Base-by-base conservation (phyloP, 92 coral and sea anemone genomes). In the Parazoanthus swiftii region DNA sequence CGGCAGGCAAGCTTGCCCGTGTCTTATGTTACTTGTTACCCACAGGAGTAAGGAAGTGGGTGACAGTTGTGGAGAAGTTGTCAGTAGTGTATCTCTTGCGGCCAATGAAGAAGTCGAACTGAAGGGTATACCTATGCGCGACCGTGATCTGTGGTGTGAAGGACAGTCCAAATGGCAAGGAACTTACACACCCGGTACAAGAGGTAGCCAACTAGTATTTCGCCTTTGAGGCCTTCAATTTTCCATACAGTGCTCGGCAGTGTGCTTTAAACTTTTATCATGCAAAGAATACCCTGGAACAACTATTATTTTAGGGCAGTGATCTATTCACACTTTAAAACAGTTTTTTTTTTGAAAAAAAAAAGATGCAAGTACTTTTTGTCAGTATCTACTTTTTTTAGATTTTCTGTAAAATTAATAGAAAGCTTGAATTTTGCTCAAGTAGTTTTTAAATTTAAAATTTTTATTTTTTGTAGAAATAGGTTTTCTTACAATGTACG, bases 91-190 rank as follows among this genome's bases (percentile, higher is more conserved):
- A 13, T 25, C 48, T 33, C 44, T 5, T 46, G 66, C 0, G 44
- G 65, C 78, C 16, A 71, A 11, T 26, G 87, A 29, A 15, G 79
- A 26, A 11, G 10, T 14, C 38, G 35, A 66, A 23, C 43, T 77
- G 70, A 70, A 6, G 26, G 87, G 29, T 9, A 21, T 70, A 38
- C 77, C 76, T 6, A 77, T 82, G 76, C 76, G 36, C 10, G 76
- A 82, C 54, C 58, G 20, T 26, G 77, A 33, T 33, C 67, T 72
- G 26, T 44, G 87, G 87, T 70, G 77, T 50, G 87, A 84, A 50
- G 74, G 68, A 71, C 14, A 68, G 79, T 71, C 79, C 15, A 26
- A 29, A 42, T 68, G 79, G 6, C 77, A 21, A 48, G 87, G 87
- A 46, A 66, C 9, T 8, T 78, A 33, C 44, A 84, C 87, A 84